These are phyloP conservation scores for Drosophila koepferae DNA, from an alignment of 2,888 invertebrate genomes.

Conservation along the genomic window DNA sequence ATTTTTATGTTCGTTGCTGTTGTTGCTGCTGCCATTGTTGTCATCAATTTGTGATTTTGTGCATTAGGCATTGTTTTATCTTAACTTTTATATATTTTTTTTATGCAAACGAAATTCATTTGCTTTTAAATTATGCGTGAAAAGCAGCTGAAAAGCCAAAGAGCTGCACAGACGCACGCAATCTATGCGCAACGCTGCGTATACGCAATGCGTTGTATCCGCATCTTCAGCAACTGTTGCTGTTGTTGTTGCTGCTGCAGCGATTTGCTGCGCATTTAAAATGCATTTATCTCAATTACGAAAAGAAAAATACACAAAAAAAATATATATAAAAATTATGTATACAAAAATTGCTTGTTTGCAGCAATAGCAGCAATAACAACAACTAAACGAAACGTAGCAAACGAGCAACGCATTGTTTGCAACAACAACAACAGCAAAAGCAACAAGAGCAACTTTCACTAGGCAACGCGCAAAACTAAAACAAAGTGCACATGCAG, in stretches of 20 bases:
- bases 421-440: constrained; percentile 53
- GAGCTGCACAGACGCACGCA: constrained; percentile 37
- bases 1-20: constrained; percentile 8
- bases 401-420: constrained; percentile 72
- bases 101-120: constrained; percentile 44
- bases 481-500: constrained; percentile 69
- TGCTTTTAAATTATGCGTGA: constrained; percentile 57
- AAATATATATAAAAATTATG: constrained; percentile 4
- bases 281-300: constrained; percentile 80
- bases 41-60: constrained; percentile 57
- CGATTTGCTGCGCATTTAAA: constrained; percentile 63
- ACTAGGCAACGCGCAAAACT: constrained; percentile 63
- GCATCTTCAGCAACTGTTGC: constrained; percentile 28
- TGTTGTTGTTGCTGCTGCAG: neutral
- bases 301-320: constrained; percentile 31
- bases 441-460: constrained; percentile 61
- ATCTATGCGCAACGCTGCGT: constrained; percentile 42
- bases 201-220: constrained; percentile 61
- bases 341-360: constrained; percentile 62
- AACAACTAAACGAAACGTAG: constrained; percentile 63
- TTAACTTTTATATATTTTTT: constrained; percentile 41
- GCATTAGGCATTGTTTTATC: constrained; percentile 55
- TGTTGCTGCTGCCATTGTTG: constrained; percentile 47
- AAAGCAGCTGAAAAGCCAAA: constrained; percentile 4
- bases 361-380: constrained; percentile 41